Evolutionary conservation across 2,797 vertebrate species (phyloP).

Genomic region (Sebastes paucispinis): DNA sequence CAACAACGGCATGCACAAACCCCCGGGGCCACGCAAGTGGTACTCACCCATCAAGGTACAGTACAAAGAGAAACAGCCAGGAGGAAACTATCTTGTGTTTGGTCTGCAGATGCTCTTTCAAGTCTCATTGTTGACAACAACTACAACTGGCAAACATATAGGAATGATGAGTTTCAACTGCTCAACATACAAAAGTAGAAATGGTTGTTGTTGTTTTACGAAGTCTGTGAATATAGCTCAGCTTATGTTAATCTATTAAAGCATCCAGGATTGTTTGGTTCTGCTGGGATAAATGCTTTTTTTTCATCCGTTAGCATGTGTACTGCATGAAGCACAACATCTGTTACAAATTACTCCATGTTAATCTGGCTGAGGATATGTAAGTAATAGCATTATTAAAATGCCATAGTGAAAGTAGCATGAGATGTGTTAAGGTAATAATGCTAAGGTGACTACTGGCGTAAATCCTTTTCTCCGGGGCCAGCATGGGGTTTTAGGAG

Average conservation of each 20-base stretch:
- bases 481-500: slow-evolving; percentile 67
- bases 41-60: slow-evolving; percentile 96
- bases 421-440: slow-evolving; percentile 43
- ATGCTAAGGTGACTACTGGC: slow-evolving; percentile 46
- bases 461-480: slow-evolving; percentile 27
- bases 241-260: slow-evolving; percentile 14
- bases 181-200: neutral
- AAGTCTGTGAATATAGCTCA: slow-evolving; percentile 9
- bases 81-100: neutral
- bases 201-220: neutral
- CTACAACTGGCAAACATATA: neutral
- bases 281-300: neutral
- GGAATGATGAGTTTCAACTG: neutral
- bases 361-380: slow-evolving; percentile 6
- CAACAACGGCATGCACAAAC: slow-evolving; percentile 87
- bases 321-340: slow-evolving; percentile 24
- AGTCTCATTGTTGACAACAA: neutral
- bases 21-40: slow-evolving; percentile 89
- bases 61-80: neutral
- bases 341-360: slow-evolving; percentile 34
- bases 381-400: slow-evolving; percentile 13
- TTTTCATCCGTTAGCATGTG: slow-evolving; percentile 27
- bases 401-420: neutral
- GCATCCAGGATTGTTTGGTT: slow-evolving; percentile 1
- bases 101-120: slow-evolving; percentile 1